Base-by-base conservation (phyloP, 92 coral and sea anemone species). In the Actinernus sp. region DNA sequence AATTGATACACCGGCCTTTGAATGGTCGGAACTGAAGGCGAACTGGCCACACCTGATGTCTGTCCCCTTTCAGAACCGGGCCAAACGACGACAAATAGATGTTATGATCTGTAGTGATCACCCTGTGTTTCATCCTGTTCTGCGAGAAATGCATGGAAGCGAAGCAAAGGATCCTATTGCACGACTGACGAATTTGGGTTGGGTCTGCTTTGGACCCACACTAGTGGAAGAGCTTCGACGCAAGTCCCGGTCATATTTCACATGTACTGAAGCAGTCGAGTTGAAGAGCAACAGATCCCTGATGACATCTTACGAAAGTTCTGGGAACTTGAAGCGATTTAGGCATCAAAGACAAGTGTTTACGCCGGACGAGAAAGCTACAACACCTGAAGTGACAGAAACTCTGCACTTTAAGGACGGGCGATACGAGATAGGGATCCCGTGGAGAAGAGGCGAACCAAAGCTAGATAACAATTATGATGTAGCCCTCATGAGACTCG, bases 21-120 rank as follows among this genome's bases (percentile, higher is more conserved):
- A 45, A 43, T 68, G 85, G 85, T 54, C 70, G 52, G 79, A 76
- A 24, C 58, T 68, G 44, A 76, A 61, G 49, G 51, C 47, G 7
- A 55, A 63, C 31, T 84, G 90, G 85, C 71, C 84, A n/a, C 90
- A 84, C 71, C 71, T 76, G 4, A n/a, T n/a, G n/a, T n/a, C n/a
- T n/a, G n/a, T n/a, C n/a, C n/a, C n/a, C n/a, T n/a, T n/a, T n/a
- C n/a, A 31, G 17, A 73, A 33, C 3, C 59, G 73, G 16, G 31
- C 88, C 8, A 57, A 58, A 16, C 61, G 88, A 28, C 59, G 39
- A 13, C 82, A 57, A 33, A 84, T 62, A 33, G 85, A 69, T 31
- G 68, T 71, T 26, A 58, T 76, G 50, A 76, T 83, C 33, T 79
- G 80, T 1, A 80, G 87, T 29, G 74, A 80, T 47, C 87, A 80